phyloP scores from a whole-genome alignment of 1,140 invertebrate genomes.

The Kradibia gibbosae region DNA sequence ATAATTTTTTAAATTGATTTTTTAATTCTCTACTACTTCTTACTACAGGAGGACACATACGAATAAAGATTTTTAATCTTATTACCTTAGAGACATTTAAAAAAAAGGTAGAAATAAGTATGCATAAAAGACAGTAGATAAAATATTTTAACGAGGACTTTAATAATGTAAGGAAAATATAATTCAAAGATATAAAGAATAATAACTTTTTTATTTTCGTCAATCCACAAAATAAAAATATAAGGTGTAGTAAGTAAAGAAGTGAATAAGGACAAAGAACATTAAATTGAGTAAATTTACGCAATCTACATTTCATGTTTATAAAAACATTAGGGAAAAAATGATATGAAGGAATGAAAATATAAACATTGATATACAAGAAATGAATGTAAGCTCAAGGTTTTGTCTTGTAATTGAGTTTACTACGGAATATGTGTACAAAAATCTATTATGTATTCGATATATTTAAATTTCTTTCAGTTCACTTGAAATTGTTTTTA shows the following conservation, averaged over 20 bases:
- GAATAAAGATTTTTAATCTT: too few relatives aligned
- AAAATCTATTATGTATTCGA: too few relatives aligned
- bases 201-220: neutral
- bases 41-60: too few relatives aligned
- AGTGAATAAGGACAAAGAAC: neutral
- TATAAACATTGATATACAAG: neutral
- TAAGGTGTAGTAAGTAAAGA: too few relatives aligned
- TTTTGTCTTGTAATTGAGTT: neutral
- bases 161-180: neutral
- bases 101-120: slow-evolving; percentile 3
- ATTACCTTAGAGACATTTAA: too few relatives aligned
- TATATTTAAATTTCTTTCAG: too few relatives aligned
- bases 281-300: neutral
- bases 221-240: neutral
- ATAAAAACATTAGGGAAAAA: neutral
- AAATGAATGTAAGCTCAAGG: neutral
- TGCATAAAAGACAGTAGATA: neutral
- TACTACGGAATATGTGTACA: neutral
- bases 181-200: neutral
- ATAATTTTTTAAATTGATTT: too few relatives aligned
- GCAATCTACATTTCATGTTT: neutral
- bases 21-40: too few relatives aligned
- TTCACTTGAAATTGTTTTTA: too few relatives aligned
- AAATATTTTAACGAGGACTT: slow-evolving; percentile 28
- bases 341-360: neutral